Percentiles rank a stretch among this genome's conserved stretches.
phyloP scores from a whole-genome alignment of 2,113 vertebrate species.

The Thamnaconus septentrionalis region DNA sequence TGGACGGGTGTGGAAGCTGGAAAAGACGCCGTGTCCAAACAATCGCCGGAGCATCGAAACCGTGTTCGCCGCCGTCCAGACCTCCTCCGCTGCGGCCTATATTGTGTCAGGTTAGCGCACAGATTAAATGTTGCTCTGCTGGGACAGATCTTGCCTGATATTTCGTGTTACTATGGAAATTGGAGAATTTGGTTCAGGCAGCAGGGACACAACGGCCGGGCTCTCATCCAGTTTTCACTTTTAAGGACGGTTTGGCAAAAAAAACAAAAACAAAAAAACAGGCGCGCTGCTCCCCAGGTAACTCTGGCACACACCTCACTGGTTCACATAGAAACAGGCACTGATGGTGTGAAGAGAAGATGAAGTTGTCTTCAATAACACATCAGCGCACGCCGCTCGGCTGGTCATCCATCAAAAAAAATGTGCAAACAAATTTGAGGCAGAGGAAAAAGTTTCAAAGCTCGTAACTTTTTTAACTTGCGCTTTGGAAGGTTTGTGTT shows the following conservation, averaged over 20 bases:
- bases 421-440: no score
- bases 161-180: constrained; percentile 7
- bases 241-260: constrained; percentile 36
- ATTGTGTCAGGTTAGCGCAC: constrained; percentile 1
- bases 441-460: no score
- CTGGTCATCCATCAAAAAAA: no score
- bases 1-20: not conserved
- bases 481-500: no score
- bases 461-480: no score
- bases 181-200: not conserved
- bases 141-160: constrained; percentile 14
- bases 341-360: no score
- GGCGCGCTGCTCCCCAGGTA: not conserved
- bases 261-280: not conserved
- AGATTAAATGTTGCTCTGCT: not conserved
- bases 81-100: not conserved
- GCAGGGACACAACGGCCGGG: constrained; percentile 10
- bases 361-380: no score
- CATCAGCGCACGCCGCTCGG: no score
- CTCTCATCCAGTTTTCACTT: constrained; percentile 29
- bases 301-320: not conserved
- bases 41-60: not conserved
- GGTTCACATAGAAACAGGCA: no score
- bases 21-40: constrained; percentile 1
- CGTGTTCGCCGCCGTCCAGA: not conserved